Conservation (phyloP, 2,888 invertebrate genomes). For the Lasioglossum lativentre region DNA sequence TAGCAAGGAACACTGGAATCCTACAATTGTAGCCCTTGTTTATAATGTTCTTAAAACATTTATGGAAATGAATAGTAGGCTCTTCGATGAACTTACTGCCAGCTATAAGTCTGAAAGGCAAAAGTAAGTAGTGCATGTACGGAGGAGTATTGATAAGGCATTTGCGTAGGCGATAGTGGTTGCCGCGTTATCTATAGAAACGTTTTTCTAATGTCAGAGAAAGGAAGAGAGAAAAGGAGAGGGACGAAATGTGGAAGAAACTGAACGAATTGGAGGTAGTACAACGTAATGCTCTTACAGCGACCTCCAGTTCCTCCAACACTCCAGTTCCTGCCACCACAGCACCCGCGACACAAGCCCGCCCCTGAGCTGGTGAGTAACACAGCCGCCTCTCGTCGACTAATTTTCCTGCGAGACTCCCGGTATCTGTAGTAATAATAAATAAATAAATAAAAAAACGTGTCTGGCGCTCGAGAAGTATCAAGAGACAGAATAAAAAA, state of each 20-base stretch:
- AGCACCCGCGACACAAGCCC: constrained; percentile 82
- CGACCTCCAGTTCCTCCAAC: constrained; percentile 78
- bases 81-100: constrained; percentile 99
- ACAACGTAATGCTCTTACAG: constrained; percentile 78
- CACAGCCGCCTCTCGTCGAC: background rate
- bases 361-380: constrained; percentile 83
- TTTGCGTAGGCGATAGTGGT: background rate
- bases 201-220: constrained; percentile 88
- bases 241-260: constrained; percentile 99
- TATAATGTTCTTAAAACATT: constrained; percentile 99
- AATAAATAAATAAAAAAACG: background rate
- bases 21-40: constrained; percentile 99
- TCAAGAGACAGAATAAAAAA: background rate
- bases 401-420: background rate
- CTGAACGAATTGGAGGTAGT: constrained; percentile 94
- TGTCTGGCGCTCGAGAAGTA: background rate
- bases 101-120: constrained; percentile 99
- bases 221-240: constrained; percentile 97
- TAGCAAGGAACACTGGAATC: constrained; percentile 99
- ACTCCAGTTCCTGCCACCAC: constrained; percentile 83
- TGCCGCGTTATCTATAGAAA: constrained; percentile 43
- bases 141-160: background rate
- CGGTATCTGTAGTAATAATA: background rate
- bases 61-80: constrained; percentile 99
- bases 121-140: constrained; percentile 91